Evolutionary conservation across 2,797 vertebrate species (phyloP).

Genomic region (Eleutherodactylus coqui): DNA sequence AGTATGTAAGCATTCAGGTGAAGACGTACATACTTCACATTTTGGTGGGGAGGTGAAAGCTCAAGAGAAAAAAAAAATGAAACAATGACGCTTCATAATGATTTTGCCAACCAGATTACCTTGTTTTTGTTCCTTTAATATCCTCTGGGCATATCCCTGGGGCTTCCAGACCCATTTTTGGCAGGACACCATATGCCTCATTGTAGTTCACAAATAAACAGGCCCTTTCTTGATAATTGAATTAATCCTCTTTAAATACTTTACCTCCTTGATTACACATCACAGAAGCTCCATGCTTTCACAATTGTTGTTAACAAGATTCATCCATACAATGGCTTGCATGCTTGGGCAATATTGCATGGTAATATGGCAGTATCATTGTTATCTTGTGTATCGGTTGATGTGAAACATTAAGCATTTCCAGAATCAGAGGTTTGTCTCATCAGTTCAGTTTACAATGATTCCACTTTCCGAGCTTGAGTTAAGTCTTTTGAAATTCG

Average conservation of each 20-base stretch:
- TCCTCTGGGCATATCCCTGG: constrained; percentile 48
- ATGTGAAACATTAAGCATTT: neutral
- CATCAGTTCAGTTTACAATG: neutral
- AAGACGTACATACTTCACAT: constrained; percentile 35
- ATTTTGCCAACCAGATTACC: constrained; percentile 54
- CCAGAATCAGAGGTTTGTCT: neutral
- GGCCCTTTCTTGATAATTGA: constrained; percentile 29
- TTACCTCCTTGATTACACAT: constrained; percentile 58
- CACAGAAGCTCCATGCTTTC: constrained; percentile 10
- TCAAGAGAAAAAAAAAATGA: constrained; percentile 39
- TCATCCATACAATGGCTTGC: constrained; percentile 6
- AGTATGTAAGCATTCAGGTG: constrained; percentile 48
- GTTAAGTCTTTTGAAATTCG: too few relatives aligned
- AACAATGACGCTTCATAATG: constrained; percentile 50
- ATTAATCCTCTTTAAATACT: constrained; percentile 56
- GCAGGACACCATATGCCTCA: constrained; percentile 24
- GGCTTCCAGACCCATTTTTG: constrained; percentile 27
- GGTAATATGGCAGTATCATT: constrained; percentile 24
- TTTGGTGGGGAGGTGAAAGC: constrained; percentile 43
- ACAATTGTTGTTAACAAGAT: constrained; percentile 8
- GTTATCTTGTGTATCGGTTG: neutral
- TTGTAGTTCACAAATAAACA: constrained; percentile 47
- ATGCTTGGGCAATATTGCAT: neutral
- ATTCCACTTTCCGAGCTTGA: neutral
- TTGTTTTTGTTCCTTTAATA: constrained; percentile 55